phyloP scores from a whole-genome alignment of 2,797 vertebrate species.

The Lithobates pipiens region DNA sequence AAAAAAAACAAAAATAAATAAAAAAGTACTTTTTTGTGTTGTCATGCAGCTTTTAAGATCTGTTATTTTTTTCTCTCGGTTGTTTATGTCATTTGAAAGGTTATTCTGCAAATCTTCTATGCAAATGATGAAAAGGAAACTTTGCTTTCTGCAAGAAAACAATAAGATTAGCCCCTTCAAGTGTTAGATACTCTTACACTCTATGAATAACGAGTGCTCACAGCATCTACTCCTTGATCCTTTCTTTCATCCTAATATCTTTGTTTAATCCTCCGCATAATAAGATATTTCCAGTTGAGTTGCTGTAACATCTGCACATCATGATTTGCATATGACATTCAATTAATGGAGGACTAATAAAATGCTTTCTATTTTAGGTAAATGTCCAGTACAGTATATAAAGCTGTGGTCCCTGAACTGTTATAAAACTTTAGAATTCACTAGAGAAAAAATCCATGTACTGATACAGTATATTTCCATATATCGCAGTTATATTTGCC shows the following conservation, averaged over 20 bases:
- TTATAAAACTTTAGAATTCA: too few species aligned
- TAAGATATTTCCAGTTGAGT: slow-evolving; percentile 22
- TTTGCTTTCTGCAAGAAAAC: slow-evolving; percentile 22
- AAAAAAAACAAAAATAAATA: background rate
- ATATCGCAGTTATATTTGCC: too few species aligned
- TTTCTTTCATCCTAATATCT: slow-evolving; percentile 30
- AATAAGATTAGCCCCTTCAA: slow-evolving; percentile 33
- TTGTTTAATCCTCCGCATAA: slow-evolving; percentile 40
- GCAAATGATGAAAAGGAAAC: slow-evolving; percentile 11
- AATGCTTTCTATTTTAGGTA: background rate
- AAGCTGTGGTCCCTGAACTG: background rate
- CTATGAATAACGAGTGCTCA: background rate
- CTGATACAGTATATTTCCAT: too few species aligned
- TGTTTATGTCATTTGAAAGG: background rate
- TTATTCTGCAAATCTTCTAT: slow-evolving; percentile 6
- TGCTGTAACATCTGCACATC: background rate
- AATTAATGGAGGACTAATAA: background rate
- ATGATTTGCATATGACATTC: slow-evolving; percentile 24
- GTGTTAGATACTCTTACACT: background rate
- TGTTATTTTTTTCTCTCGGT: background rate
- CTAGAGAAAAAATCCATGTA: too few species aligned
- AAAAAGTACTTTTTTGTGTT: background rate
- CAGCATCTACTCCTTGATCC: slow-evolving; percentile 5
- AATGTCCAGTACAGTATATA: background rate
- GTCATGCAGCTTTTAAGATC: background rate